Percentiles rank a stretch among this genome's conserved stretches.
Evolutionary conservation across 2,888 invertebrate species (phyloP).

Genomic region (Cartodere bifasciata): DNA sequence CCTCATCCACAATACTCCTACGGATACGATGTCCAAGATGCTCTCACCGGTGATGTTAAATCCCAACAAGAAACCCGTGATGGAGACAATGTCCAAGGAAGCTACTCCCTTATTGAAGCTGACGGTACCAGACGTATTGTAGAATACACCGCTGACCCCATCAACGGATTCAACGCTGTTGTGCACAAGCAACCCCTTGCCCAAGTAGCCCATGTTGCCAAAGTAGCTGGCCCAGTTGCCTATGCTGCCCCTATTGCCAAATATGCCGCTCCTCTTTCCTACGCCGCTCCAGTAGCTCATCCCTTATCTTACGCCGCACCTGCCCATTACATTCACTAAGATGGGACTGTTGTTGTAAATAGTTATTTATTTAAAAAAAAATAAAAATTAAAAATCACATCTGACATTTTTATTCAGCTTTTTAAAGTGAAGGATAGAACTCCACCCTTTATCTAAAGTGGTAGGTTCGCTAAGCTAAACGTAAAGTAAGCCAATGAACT

Average conservation of each 20-base stretch:
- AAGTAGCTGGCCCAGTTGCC: neutral
- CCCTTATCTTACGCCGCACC: slow-evolving; percentile 30
- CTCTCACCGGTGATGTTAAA: too few species aligned
- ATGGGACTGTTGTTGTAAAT: too few species aligned
- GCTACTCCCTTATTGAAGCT: slow-evolving; percentile 41
- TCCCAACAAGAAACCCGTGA: slow-evolving; percentile 41
- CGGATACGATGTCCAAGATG: too few species aligned
- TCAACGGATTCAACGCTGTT: slow-evolving; percentile 46
- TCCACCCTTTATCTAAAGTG: too few species aligned
- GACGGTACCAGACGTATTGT: slow-evolving; percentile 43
- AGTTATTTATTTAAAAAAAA: too few species aligned
- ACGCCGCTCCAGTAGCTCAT: slow-evolving; percentile 32
- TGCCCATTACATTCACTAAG: too few species aligned
- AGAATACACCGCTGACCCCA: slow-evolving; percentile 44
- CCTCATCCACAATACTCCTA: slow-evolving; percentile 42
- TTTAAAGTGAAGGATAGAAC: too few species aligned
- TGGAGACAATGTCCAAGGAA: slow-evolving; percentile 43
- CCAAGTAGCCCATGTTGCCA: slow-evolving; percentile 12
- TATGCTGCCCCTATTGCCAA: slow-evolving; percentile 1
- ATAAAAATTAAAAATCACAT: too few species aligned
- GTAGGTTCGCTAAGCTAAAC: too few species aligned
- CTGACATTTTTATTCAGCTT: too few species aligned
- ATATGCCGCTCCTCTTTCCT: slow-evolving; percentile 27
- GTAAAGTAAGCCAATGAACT: too few species aligned
- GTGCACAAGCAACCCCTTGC: slow-evolving; percentile 39